Conservation (phyloP, 37 sponge, comb jelly and placozoan species). For the Cliona cf. orientalis region DNA sequence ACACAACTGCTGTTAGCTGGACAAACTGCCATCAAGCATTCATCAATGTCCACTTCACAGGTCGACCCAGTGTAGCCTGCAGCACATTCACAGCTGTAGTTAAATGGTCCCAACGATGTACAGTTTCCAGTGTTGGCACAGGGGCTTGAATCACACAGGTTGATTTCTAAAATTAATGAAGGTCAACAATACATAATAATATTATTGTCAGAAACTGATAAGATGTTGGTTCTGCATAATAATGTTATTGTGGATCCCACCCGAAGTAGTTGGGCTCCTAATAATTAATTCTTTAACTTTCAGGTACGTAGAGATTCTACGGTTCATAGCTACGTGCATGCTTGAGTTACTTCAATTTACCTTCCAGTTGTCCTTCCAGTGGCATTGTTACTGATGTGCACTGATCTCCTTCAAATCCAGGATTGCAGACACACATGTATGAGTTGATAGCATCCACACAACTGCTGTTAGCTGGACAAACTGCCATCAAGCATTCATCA, state of each 20-base stretch:
- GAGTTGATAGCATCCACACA: slow-evolving; percentile 12
- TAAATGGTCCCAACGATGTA: background rate
- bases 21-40: slow-evolving; percentile 1
- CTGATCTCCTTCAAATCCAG: slow-evolving; percentile 24
- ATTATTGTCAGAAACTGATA: too few species aligned
- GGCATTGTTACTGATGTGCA: too few species aligned
- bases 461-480: slow-evolving; percentile 1
- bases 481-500: slow-evolving; percentile 9
- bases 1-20: slow-evolving; percentile 9
- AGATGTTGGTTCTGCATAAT: too few species aligned
- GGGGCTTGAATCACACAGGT: slow-evolving; percentile 5
- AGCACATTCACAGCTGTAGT: slow-evolving; percentile 21
- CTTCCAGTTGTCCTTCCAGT: too few species aligned
- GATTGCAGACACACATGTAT: slow-evolving; percentile 19
- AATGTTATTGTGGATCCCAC: too few species aligned
- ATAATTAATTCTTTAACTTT: too few species aligned
- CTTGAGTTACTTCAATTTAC: too few species aligned
- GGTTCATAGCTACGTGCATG: too few species aligned
- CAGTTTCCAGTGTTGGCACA: slow-evolving; percentile 11
- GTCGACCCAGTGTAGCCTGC: slow-evolving; percentile 9
- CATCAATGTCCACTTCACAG: slow-evolving; percentile 24
- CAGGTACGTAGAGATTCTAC: too few species aligned
- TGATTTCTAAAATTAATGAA: background rate
- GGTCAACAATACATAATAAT: too few species aligned
- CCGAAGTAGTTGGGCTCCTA: too few species aligned